Conservation (phyloP, 2,797 vertebrate species). For the Cercopithecus hamlyni region DNA sequence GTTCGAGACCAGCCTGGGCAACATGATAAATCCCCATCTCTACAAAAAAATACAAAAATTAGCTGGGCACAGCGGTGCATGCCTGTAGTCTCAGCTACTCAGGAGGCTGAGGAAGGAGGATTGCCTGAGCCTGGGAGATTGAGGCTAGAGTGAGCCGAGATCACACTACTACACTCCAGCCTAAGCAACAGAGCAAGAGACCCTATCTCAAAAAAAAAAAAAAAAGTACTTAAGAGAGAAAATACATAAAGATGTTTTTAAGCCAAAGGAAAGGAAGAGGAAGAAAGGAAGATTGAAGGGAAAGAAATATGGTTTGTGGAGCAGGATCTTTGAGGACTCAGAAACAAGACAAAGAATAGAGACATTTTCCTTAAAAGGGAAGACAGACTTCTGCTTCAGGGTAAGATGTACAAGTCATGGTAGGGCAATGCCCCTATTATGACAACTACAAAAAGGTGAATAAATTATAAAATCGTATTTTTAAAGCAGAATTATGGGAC, state of each 20-base stretch:
- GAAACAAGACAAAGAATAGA: background rate
- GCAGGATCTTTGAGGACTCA: background rate
- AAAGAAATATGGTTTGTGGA: accelerated
- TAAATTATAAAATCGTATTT: background rate
- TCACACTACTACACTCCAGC: too few relatives aligned
- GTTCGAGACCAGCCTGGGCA: too few relatives aligned
- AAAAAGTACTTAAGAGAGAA: background rate
- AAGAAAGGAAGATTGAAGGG: background rate
- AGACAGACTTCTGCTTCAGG: background rate
- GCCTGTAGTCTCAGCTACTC: too few relatives aligned
- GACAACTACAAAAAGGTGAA: background rate
- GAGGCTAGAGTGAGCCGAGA: too few relatives aligned
- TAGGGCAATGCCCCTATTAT: background rate
- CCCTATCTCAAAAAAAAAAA: too few relatives aligned
- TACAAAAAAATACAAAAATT: too few relatives aligned
- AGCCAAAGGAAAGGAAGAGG: background rate
- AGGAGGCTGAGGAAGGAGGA: too few relatives aligned
- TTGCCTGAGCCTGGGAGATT: too few relatives aligned
- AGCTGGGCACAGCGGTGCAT: too few relatives aligned
- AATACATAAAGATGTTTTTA: background rate
- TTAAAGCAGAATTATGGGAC: background rate
- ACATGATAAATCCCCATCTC: too few relatives aligned
- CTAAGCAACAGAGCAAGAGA: too few relatives aligned
- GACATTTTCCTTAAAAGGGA: background rate
- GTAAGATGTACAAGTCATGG: accelerated